A percentile compares a stretch with the other conserved stretches of the same genome.
Evolutionary conservation across 2,888 invertebrate genomes (phyloP).

Genomic region (Sericinus montela): DNA sequence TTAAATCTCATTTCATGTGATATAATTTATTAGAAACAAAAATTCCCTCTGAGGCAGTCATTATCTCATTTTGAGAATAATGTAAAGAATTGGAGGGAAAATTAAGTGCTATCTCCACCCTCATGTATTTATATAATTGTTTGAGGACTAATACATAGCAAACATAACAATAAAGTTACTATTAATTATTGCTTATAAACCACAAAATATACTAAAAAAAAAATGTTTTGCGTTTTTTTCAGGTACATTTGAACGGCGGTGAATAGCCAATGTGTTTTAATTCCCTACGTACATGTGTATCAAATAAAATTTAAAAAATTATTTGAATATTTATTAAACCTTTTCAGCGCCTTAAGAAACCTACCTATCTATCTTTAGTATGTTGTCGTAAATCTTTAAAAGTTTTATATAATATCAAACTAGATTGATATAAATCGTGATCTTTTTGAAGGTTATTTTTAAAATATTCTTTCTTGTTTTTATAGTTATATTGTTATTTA

Average conservation of each 20-base stretch:
- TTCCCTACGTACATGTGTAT: conserved; percentile 48
- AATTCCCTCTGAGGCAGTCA: conserved; percentile 70
- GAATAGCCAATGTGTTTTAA: conserved; percentile 26
- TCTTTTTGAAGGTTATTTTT: too few relatives aligned
- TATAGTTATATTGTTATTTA: too few relatives aligned
- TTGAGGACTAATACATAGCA: conserved; percentile 54
- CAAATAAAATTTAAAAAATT: conserved; percentile 58
- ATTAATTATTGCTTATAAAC: too few relatives aligned
- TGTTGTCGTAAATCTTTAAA: too few relatives aligned
- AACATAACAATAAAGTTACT: conserved; percentile 35
- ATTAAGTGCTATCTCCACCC: conserved; percentile 62
- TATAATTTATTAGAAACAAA: too few relatives aligned
- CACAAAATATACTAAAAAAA: too few relatives aligned
- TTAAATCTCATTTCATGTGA: too few relatives aligned
- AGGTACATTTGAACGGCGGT: conserved; percentile 57
- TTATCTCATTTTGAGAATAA: conserved; percentile 52
- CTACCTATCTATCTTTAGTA: too few relatives aligned
- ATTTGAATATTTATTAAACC: conserved; percentile 7
- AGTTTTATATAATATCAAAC: too few relatives aligned
- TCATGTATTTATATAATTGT: conserved; percentile 33
- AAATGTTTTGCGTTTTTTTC: conserved; percentile 34
- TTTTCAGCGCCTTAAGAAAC: too few relatives aligned
- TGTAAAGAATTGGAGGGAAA: conserved; percentile 69
- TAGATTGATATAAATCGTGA: too few relatives aligned
- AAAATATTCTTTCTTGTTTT: too few relatives aligned